These are phyloP conservation scores for Megaptera novaeangliae DNA, from an alignment of 2,113 vertebrate genomes.

Conservation along the genomic window DNA sequence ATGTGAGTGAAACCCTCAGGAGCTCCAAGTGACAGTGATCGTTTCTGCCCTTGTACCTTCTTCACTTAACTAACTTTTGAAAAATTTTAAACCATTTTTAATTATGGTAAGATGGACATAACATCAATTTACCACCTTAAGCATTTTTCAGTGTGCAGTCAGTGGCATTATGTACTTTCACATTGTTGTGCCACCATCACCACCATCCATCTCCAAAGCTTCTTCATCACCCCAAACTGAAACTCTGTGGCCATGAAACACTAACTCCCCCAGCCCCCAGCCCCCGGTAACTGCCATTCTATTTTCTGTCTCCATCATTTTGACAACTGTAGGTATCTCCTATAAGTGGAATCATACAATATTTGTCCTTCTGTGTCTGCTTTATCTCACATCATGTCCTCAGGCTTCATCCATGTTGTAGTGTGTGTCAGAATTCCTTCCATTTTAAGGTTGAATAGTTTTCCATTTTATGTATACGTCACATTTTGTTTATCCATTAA, in stretches of 20 bases:
- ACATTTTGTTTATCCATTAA: fast-evolving
- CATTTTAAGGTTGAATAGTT: too few relatives aligned
- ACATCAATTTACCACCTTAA: not conserved
- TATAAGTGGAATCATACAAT: not conserved
- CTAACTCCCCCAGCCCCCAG: not conserved
- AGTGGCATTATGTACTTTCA: fast-evolving
- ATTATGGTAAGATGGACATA: too few relatives aligned
- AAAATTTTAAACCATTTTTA: not conserved
- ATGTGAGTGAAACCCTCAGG: not conserved
- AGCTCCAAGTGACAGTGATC: not conserved
- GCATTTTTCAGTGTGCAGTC: not conserved
- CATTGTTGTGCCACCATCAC: fast-evolving
- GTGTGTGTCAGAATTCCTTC: not conserved
- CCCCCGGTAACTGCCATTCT: not conserved
- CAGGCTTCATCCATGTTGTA: fast-evolving
- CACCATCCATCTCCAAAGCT: fast-evolving
- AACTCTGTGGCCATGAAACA: fast-evolving
- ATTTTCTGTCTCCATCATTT: fast-evolving
- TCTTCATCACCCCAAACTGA: fast-evolving
- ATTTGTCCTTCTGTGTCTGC: not conserved
- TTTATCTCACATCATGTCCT: fast-evolving
- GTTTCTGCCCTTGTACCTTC: not conserved
- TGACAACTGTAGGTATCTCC: not conserved
- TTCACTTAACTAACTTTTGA: not conserved
- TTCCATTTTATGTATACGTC: fast-evolving